These are phyloP conservation scores for Cephus pulcher DNA, from an alignment of 2,888 invertebrate species.

Conservation along the genomic window DNA sequence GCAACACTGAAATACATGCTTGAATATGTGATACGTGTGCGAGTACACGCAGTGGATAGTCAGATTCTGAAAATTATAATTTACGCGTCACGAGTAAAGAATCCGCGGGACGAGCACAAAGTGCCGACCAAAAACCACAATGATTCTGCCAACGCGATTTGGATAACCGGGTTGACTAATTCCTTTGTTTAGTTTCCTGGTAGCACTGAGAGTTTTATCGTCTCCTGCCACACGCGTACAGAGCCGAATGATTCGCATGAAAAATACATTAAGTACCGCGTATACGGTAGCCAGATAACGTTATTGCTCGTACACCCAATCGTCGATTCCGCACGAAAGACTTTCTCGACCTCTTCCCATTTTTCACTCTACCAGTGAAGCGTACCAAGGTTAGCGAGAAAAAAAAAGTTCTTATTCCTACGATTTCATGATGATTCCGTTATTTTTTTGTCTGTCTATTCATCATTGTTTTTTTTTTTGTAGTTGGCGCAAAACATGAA, in stretches of 20 bases:
- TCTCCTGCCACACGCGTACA: too few relatives aligned
- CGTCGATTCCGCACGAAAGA: slow-evolving; percentile 3
- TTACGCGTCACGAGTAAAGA: not conserved
- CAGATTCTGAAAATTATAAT: not conserved
- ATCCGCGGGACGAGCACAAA: too few relatives aligned
- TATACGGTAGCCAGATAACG: too few relatives aligned
- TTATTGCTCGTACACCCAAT: not conserved
- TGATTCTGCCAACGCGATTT: slow-evolving; percentile 26
- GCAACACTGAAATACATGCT: too few relatives aligned
- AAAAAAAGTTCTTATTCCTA: too few relatives aligned
- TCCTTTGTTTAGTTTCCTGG: slow-evolving; percentile 27
- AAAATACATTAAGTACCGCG: too few relatives aligned
- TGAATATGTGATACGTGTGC: too few relatives aligned
- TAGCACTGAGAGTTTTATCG: not conserved
- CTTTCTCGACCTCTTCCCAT: not conserved
- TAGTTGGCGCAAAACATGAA: too few relatives aligned
- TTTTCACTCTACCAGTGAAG: not conserved
- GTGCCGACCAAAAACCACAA: slow-evolving; percentile 18
- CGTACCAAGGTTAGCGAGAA: not conserved
- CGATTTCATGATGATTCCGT: too few relatives aligned
- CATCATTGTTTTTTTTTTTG: too few relatives aligned
- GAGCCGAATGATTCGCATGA: too few relatives aligned
- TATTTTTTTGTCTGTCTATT: too few relatives aligned
- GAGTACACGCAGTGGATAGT: not conserved
- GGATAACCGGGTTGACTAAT: slow-evolving; percentile 33